Evolutionary conservation across 2,888 invertebrate genomes (phyloP).

Genomic region (Ceriagrion tenellum): DNA sequence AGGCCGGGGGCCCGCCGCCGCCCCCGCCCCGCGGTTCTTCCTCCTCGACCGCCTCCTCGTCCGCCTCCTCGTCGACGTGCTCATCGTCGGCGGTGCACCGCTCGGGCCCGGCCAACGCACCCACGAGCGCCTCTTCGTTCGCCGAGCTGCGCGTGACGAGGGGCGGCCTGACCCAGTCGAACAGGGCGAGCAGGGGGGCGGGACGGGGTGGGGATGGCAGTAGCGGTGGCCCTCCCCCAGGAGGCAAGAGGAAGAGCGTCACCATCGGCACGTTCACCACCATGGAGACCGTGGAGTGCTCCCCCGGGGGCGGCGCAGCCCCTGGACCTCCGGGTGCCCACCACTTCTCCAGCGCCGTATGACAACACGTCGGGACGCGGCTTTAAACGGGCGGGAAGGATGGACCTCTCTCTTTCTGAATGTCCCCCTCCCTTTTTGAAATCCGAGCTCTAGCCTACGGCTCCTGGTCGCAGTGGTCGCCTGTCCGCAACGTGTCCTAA

Average conservation of each 20-base stretch:
- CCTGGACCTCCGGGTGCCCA: neutral
- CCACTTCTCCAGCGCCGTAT: slow-evolving; percentile 59
- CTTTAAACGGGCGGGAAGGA: neutral
- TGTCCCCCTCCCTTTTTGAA: neutral
- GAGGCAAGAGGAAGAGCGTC: slow-evolving; percentile 49
- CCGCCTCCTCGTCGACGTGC: slow-evolving; percentile 25
- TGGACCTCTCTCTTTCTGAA: neutral
- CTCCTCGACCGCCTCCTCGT: neutral
- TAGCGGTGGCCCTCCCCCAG: neutral
- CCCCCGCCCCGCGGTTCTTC: neutral
- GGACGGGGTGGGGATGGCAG: neutral
- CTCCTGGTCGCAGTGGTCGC: neutral
- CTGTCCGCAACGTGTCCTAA: slow-evolving; percentile 11
- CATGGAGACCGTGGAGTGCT: slow-evolving; percentile 57
- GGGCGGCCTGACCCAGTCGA: slow-evolving; percentile 15
- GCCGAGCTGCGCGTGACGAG: slow-evolving; percentile 38
- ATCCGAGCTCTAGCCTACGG: neutral
- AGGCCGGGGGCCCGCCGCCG: neutral
- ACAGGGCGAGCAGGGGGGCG: neutral
- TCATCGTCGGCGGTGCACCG: neutral
- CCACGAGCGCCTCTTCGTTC: slow-evolving; percentile 6
- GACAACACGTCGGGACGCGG: slow-evolving; percentile 56
- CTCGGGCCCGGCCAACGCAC: neutral
- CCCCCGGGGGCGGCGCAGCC: neutral
- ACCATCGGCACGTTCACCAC: slow-evolving; percentile 59